Conservation (phyloP, 2,113 vertebrate genomes). For the sheep (Ovis aries) region DNA sequence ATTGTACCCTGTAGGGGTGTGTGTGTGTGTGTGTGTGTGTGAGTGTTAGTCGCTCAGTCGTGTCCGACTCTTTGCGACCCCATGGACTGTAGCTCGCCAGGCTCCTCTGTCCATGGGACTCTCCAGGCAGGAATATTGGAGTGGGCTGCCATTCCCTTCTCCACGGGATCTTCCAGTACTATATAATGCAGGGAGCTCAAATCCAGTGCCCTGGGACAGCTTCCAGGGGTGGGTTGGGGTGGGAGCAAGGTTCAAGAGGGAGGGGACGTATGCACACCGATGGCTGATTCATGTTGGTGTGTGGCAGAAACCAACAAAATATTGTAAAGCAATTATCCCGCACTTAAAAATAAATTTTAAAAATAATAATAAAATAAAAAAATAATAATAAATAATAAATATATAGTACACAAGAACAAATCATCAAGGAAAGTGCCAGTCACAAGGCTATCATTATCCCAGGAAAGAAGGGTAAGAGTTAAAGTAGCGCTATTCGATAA, state of each 20-base stretch:
- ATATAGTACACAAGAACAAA: rapidly evolving
- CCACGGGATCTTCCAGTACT: neutral
- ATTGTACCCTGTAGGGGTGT: rapidly evolving
- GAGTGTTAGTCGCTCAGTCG: rapidly evolving
- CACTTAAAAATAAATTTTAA: neutral
- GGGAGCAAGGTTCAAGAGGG: neutral
- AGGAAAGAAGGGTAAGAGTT: neutral
- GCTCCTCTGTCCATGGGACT: neutral
- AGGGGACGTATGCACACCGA: rapidly evolving
- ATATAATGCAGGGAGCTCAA: neutral
- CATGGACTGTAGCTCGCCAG: neutral
- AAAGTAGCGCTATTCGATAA: neutral
- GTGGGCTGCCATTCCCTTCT: rapidly evolving
- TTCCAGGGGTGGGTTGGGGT: neutral
- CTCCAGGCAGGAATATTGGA: neutral
- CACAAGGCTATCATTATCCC: too few species aligned
- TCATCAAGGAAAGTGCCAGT: neutral
- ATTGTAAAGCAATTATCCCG: neutral
- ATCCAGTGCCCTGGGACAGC: neutral
- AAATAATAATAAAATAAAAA: neutral
- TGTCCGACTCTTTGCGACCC: rapidly evolving
- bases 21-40: rapidly evolving
- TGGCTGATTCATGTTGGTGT: rapidly evolving
- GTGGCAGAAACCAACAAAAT: neutral
- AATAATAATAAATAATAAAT: neutral